Base-by-base conservation (phyloP, 2,113 vertebrate genomes). In the Ammodytes dubius region DNA sequence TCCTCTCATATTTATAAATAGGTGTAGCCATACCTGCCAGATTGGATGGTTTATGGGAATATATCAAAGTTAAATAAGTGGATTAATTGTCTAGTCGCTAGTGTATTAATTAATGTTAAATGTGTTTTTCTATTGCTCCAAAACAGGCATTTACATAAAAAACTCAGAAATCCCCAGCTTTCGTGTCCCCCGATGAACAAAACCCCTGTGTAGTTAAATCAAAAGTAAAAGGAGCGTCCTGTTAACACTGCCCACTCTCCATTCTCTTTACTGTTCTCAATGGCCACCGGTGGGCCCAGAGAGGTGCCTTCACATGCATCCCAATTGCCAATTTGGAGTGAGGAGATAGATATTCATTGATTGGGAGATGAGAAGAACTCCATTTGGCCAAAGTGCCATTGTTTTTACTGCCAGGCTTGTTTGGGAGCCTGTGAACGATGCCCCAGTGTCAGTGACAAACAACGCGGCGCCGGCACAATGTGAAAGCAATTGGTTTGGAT, bases 281-380 rank as follows among this genome's bases (percentile, higher is more conserved):
- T 46, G 70, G 60, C 14, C 27, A 71, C 43, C 81, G 76, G 70
- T 66, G 15, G 53, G 58, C 53, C 47, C 73, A 77, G 9, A 82
- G 46, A 81, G 47, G 43, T 7, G 45, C 39, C 35, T 70, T 72
- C 43, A 57, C 64, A 59, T 57, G 54, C 73, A 15, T 50, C 60
- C 53, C 0, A 3, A 13, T 53, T 59, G 68, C 77, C 74, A 53
- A 39, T 85, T 77, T 84, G 60, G 52, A 82, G 17, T 0, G 57
- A 79, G 40, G 13, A 66, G 58, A 76, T 63, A 80, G 77, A 60
- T 17, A 82, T 77, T 45, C 64, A 81, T 84, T 86, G 82, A 89
- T 47, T 77, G 35, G 80, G 57, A 66, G 70, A 83, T 77, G 77
- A 83, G 65, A 71, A 45, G 47, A 85, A 78, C 64, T 67, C 13